phyloP scores from a whole-genome alignment of 2,888 invertebrate genomes.

The Caenorhabditis sp. region DNA sequence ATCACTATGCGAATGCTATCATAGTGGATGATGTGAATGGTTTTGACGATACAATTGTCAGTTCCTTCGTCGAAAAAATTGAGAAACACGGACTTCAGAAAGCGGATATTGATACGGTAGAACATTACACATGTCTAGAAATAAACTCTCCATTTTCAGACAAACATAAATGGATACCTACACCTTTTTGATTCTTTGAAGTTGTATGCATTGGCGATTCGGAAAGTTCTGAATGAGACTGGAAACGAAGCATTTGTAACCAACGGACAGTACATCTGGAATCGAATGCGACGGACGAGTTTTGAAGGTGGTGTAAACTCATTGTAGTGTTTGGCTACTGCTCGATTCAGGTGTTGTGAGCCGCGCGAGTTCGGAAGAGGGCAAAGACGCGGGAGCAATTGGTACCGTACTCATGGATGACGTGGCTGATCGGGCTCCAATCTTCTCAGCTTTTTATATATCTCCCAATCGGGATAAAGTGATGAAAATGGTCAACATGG shows the following conservation, averaged over 20 bases:
- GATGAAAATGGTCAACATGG: slow-evolving; percentile 82
- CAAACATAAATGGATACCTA: slow-evolving; percentile 81
- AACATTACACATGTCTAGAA: neutral
- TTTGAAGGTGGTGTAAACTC: slow-evolving; percentile 82
- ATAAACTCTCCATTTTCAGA: slow-evolving; percentile 67
- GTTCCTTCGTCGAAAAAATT: slow-evolving; percentile 78
- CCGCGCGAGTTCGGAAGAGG: slow-evolving; percentile 42
- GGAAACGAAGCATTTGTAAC: slow-evolving; percentile 74
- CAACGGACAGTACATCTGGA: slow-evolving; percentile 80
- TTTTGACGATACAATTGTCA: slow-evolving; percentile 79
- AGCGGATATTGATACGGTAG: slow-evolving; percentile 78
- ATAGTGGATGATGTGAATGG: slow-evolving; percentile 83
- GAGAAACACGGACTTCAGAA: slow-evolving; percentile 78
- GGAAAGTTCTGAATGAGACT: slow-evolving; percentile 72
- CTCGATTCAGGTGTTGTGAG: slow-evolving; percentile 52
- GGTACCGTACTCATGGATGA: slow-evolving; percentile 82
- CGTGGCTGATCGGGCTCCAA: slow-evolving; percentile 80
- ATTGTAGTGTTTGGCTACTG: neutral
- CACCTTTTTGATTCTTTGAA: slow-evolving; percentile 81
- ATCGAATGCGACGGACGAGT: slow-evolving; percentile 77
- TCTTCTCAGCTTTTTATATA: slow-evolving; percentile 82
- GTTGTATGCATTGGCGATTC: slow-evolving; percentile 79
- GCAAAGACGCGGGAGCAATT: slow-evolving; percentile 67
- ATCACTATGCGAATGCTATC: slow-evolving; percentile 80
- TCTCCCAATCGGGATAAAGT: slow-evolving; percentile 80